Percentiles rank a stretch among this genome's conserved stretches.
Conservation (phyloP, 2,113 vertebrate genomes). For the Alces alces region DNA sequence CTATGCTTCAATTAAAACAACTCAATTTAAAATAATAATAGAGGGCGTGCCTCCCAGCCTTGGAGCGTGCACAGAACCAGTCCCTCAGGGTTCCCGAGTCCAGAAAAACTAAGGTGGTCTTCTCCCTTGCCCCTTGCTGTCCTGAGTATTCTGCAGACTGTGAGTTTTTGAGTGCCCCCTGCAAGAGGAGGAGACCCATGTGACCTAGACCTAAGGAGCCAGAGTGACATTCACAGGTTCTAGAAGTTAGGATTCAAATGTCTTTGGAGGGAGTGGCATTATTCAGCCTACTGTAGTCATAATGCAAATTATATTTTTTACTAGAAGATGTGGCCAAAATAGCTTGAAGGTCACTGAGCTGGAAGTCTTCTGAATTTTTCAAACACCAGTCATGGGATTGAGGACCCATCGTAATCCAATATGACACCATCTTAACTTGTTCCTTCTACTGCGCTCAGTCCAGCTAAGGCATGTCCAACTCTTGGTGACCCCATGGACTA, state of each 20-base stretch:
- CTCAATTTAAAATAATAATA: not conserved
- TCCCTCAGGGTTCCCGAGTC: not conserved
- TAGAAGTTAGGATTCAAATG: not conserved
- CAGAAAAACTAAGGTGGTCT: not conserved
- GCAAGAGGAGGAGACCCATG: not conserved
- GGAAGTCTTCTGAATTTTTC: not conserved
- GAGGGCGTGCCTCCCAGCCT: not conserved
- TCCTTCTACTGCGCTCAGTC: not conserved
- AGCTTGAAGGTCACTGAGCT: not conserved
- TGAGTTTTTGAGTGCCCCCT: not conserved
- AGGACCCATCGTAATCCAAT: not conserved
- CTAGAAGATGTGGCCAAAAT: not conserved
- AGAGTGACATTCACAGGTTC: not conserved
- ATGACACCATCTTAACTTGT: not conserved
- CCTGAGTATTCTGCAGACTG: not conserved
- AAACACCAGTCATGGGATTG: not conserved
- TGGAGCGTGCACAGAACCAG: fast-evolving
- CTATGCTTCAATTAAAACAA: not conserved
- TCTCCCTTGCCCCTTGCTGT: not conserved
- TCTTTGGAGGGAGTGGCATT: not conserved
- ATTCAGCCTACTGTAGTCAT: not conserved
- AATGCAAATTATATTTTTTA: not conserved
- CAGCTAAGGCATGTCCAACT: not conserved
- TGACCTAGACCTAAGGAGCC: not conserved
- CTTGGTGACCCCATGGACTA: not conserved